Conservation (phyloP, 2,888 invertebrate genomes). For the Malthinus flaveolus region DNA sequence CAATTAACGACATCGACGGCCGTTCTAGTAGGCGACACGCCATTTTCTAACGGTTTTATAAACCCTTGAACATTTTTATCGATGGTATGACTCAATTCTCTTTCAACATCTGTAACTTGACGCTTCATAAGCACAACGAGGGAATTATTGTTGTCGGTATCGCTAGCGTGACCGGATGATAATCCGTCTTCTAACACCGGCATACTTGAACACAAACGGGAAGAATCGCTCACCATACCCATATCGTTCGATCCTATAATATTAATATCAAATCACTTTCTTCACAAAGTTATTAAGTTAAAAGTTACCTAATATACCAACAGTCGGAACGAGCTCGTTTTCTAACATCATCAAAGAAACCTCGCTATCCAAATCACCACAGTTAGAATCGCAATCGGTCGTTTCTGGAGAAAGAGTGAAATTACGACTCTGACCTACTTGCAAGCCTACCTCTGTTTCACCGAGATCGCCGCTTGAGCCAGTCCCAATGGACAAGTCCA, state of each 20-base stretch:
- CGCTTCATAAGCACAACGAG: slow-evolving; percentile 68
- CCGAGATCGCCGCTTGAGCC: slow-evolving; percentile 67
- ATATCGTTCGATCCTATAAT: slow-evolving; percentile 58
- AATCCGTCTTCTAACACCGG: slow-evolving; percentile 93
- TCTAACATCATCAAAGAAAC: slow-evolving; percentile 77
- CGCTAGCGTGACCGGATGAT: slow-evolving; percentile 91
- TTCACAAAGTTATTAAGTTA: not conserved
- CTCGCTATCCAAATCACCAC: slow-evolving; percentile 84
- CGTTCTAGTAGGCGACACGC: slow-evolving; percentile 46
- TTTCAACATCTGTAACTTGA: slow-evolving; percentile 74
- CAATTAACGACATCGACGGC: slow-evolving; percentile 48
- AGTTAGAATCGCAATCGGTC: slow-evolving; percentile 89
- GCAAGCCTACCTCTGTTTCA: slow-evolving; percentile 65
- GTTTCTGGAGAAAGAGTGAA: slow-evolving; percentile 91
- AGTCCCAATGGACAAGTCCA: slow-evolving; percentile 64
- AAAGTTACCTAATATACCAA: slow-evolving; percentile 47
- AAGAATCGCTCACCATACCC: slow-evolving; percentile 65
- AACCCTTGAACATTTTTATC: slow-evolving; percentile 45
- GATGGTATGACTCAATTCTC: slow-evolving; percentile 68
- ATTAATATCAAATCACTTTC: slow-evolving; percentile 1
- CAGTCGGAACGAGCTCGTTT: slow-evolving; percentile 59
- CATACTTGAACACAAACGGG: slow-evolving; percentile 76
- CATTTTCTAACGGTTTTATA: slow-evolving; percentile 46
- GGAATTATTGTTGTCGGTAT: slow-evolving; percentile 87
- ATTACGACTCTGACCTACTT: slow-evolving; percentile 75